Base-by-base conservation (phyloP, 1,140 invertebrate species). In the Paralvinella palmiformis region DNA sequence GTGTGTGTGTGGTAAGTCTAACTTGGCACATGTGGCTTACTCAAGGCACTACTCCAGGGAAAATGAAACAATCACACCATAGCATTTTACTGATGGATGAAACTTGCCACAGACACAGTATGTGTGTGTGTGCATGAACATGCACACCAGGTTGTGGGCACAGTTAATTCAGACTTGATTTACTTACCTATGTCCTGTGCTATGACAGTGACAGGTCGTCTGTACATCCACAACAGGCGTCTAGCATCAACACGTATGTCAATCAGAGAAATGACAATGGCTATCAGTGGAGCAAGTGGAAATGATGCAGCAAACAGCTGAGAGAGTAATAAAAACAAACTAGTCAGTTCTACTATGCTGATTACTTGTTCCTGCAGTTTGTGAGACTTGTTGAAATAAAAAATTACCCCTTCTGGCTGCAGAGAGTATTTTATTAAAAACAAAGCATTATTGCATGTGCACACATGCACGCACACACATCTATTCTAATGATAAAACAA, bases 251-350 rank as follows among this genome's bases (percentile, higher is more conserved):
- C 71, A 59, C 75, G 63, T 15, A 79, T 68, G 63, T 83, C 82
- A 10, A 82, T 66, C 1, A 75, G 32, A 53, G 73, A 76, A 41
- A 75, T 73, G 1, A 81, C n/a, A 5, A 83, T 68, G 5, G 78
- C 79, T 53, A 83, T 63, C n/a, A 82, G 59, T 1, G 82, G 82
- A 7, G 79, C 82, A 35, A 83, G 64, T 3, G 82, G 80, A 37
- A 83, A 78, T 0, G 82, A 81, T 3, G 76, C 77, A 6, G 81
- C 78, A 76, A 83, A 83, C 58, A 83, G 59, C 82, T 83, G 68
- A 31, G 72, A 70, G 31, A 37, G 56, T 32, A 55, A 53, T 17
- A 62, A 33, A 53, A 13, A 24, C 13, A n/a, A n/a, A n/a, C n/a
- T n/a, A n/a, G n/a, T n/a, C n/a, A n/a, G n/a, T n/a, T n/a, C n/a